A percentile compares a stretch with the other conserved stretches of the same genome.
These are phyloP conservation scores for Epicauta chinensis DNA, from an alignment of 1,140 invertebrate species.

Conservation along the genomic window DNA sequence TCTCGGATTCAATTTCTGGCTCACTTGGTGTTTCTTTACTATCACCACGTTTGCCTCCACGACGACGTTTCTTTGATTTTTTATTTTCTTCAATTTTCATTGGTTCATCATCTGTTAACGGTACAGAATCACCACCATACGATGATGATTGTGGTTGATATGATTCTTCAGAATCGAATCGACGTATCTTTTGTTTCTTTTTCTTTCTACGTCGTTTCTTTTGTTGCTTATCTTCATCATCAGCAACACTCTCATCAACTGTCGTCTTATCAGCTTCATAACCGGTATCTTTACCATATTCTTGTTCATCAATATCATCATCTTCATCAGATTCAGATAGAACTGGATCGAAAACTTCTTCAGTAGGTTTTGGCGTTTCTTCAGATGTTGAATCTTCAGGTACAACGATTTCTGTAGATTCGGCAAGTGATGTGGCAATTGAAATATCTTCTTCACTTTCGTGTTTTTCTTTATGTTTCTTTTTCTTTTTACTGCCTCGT, in stretches of 20 bases:
- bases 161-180: slow-evolving; percentile 42
- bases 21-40: slow-evolving; percentile 25
- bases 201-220: slow-evolving; percentile 49
- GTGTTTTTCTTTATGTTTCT: slow-evolving; percentile 42
- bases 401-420: slow-evolving; percentile 54
- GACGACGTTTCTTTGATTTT: slow-evolving; percentile 33
- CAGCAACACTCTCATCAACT: slow-evolving; percentile 48
- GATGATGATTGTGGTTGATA: slow-evolving; percentile 41
- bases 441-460: slow-evolving; percentile 36
- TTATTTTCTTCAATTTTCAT: slow-evolving; percentile 44
- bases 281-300: slow-evolving; percentile 43
- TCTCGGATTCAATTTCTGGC: slow-evolving; percentile 32
- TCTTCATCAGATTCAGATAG: slow-evolving; percentile 44
- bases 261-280: slow-evolving; percentile 54
- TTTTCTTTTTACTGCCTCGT: slow-evolving; percentile 47
- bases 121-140: slow-evolving; percentile 30
- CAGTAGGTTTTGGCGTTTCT: slow-evolving; percentile 49
- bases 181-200: slow-evolving; percentile 48
- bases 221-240: slow-evolving; percentile 37
- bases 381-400: slow-evolving; percentile 44
- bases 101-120: slow-evolving; percentile 38
- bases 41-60: slow-evolving; percentile 16
- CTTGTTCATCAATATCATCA: slow-evolving; percentile 38
- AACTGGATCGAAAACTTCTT: slow-evolving; percentile 44
- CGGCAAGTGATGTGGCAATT: slow-evolving; percentile 50